Percentiles rank a stretch among this genome's conserved stretches.
phyloP scores from a whole-genome alignment of 2,797 vertebrate species.

The Leptoclinus maculatus region DNA sequence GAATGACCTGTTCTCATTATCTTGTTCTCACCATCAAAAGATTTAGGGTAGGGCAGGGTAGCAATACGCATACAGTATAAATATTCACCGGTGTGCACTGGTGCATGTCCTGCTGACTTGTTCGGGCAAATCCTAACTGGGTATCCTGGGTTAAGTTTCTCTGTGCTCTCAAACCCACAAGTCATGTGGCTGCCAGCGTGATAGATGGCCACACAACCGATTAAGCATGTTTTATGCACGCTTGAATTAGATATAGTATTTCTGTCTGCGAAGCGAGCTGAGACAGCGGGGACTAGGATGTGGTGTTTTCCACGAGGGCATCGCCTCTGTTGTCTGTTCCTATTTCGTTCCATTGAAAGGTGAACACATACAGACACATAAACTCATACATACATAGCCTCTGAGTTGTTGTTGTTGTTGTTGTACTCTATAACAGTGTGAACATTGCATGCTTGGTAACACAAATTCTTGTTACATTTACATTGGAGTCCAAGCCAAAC shows the following conservation, averaged over 20 bases:
- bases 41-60: neutral
- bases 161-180: slow-evolving; percentile 32
- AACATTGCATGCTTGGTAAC: neutral
- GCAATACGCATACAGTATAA: neutral
- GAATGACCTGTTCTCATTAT: slow-evolving; percentile 4
- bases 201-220: slow-evolving; percentile 65
- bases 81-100: neutral
- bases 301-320: slow-evolving; percentile 15
- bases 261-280: slow-evolving; percentile 45
- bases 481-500: neutral
- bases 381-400: slow-evolving; percentile 6
- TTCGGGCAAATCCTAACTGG: slow-evolving; percentile 42
- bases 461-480: neutral
- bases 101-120: slow-evolving; percentile 26
- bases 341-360: slow-evolving; percentile 30
- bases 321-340: slow-evolving; percentile 36
- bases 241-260: slow-evolving; percentile 69
- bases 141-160: slow-evolving; percentile 30
- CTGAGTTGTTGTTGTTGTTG: slow-evolving; percentile 11
- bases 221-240: slow-evolving; percentile 68
- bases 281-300: slow-evolving; percentile 52
- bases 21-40: slow-evolving; percentile 15
- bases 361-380: slow-evolving; percentile 11
- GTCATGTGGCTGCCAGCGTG: slow-evolving; percentile 61
- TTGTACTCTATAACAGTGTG: neutral